Evolutionary conservation across 2,888 invertebrate genomes (phyloP), one percentile per base, ranked within the genome.

Genomic region (Drosophila macrothrix): DNA sequence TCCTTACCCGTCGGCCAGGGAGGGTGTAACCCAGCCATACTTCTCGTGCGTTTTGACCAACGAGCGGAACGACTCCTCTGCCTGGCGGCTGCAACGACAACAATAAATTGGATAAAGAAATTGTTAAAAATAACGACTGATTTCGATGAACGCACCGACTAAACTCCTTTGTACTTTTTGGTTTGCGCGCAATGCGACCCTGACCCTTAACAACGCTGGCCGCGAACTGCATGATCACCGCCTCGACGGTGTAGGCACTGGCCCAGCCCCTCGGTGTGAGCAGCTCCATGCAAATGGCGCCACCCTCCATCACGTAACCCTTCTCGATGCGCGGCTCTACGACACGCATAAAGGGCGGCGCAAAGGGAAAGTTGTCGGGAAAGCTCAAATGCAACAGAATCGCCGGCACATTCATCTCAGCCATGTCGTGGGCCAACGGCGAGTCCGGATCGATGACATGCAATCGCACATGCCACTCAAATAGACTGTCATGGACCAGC

Each of bases 241-340:
- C 97, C 92, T 97, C 97, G 25, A 97, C 88, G 28, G 88, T 88
- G 29, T 88, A 88, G 25, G 88, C 88, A 50, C 90, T 90, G 67
- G 97, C 97, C 97, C 97, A 97, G 78, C 97, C 97, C 61, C 97
- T 94, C 0, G 97, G 97, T 25, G 97, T 97, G 67, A 97, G 94
- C 72, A 97, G 94, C 92, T 97, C 97, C 97, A 97, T 97, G 91
- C 97, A 97, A 90, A 97, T 97, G 53, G 97, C 97, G 46, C 97
- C 97, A 67, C 97, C 97, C 94, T 97, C 97, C 97, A 97, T 97
- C 31, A 97, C 97, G 92, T 97, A 97, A 46, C 97, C 97, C 92
- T 96, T 96, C 91, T 96, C 96, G 94, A 96, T 96, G 92, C 96
- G 94, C 12, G 96, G 96, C 88, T 96, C 96, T 93, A 96, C 96